Evolutionary conservation across 2,113 vertebrate species (phyloP), one percentile per base, ranked within the genome.

Genomic region (Macquaria australasica): DNA sequence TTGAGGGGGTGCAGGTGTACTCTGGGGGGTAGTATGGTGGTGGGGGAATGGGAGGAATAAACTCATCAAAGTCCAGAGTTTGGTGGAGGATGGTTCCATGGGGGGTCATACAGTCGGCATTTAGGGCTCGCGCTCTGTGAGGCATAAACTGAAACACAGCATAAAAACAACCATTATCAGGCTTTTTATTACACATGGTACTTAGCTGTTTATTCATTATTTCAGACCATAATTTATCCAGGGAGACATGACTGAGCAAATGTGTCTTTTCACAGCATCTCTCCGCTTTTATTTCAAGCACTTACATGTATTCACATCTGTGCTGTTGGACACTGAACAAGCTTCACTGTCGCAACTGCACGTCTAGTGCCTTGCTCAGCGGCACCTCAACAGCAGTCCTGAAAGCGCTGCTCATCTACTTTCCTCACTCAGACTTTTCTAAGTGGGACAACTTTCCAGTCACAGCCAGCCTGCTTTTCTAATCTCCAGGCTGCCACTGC

Each of bases 1-100:
- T 85, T 3, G 96, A 93, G 5, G 98, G 98, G 0, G 97, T 98
- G 86, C 97, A 98, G 94, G 96, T 98, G 81, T 99, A 99, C 68
- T 99, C 98, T 0, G 98, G 98, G 0, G 98, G 98, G 93, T 99
- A 99, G 89, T 99, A 99, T 6, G 98, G 98, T 0, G 98, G 98
- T 6, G 98, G 98, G 0, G 98, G 98, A 16, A 99, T 97, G 0
- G 98, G 98, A 7, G 98, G 96, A 41, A 99, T 97, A 83, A 99
- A 99, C 94, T 99, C 98, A 18, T 99, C 98, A 20, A 99, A 99
- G 93, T 98, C 98, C 95, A 99, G 69, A 1, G 97, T 98, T 55
- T 99, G 98, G 91, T 98, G 98, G 71, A 98, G 95, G 66, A 97
- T 95, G 18, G 97, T 96, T 82, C 98, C 97, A 0, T 97, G 98